A percentile compares a stretch with the other conserved stretches of the same genome.
These are phyloP conservation scores for Tenualosa ilisha DNA, from an alignment of 2,797 vertebrate species.

Conservation along the genomic window DNA sequence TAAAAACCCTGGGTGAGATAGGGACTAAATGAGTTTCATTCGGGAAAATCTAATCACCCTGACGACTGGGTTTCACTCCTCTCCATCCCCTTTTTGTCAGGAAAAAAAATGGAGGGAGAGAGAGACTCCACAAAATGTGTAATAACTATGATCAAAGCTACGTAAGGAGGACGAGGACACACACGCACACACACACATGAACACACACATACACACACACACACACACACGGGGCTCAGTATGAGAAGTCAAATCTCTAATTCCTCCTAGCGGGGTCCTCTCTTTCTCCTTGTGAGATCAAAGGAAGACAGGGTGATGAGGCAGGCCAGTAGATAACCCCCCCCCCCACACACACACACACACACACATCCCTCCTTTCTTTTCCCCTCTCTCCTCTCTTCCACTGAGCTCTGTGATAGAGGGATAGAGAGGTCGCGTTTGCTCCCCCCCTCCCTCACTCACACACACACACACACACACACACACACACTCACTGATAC, in stretches of 20 bases:
- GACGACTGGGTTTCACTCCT: slow-evolving; percentile 4
- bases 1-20: slow-evolving; percentile 41
- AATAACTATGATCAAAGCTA: slow-evolving; percentile 57
- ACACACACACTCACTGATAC: slow-evolving; percentile 2
- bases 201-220: slow-evolving; percentile 16
- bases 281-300: slow-evolving; percentile 42
- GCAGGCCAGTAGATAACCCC: slow-evolving; percentile 33
- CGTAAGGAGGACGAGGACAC: slow-evolving; percentile 26
- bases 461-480: background rate
- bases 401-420: slow-evolving; percentile 32
- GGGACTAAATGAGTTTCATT: slow-evolving; percentile 43
- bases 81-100: background rate
- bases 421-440: slow-evolving; percentile 30
- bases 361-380: background rate
- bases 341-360: background rate
- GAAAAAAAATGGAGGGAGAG: slow-evolving; percentile 28
- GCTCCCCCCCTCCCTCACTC: background rate
- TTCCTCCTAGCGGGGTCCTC: slow-evolving; percentile 42
- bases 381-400: slow-evolving; percentile 22
- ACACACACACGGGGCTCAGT: slow-evolving; percentile 16
- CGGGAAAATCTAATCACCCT: slow-evolving; percentile 38
- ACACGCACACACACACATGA: slow-evolving; percentile 13
- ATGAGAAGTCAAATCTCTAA: slow-evolving; percentile 47
- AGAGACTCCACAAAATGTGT: slow-evolving; percentile 43
- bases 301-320: slow-evolving; percentile 41